A percentile compares a stretch with the other conserved stretches of the same genome.
phyloP scores from a whole-genome alignment of 2,888 invertebrate species.

The Marasmarcha lunaedactyla region DNA sequence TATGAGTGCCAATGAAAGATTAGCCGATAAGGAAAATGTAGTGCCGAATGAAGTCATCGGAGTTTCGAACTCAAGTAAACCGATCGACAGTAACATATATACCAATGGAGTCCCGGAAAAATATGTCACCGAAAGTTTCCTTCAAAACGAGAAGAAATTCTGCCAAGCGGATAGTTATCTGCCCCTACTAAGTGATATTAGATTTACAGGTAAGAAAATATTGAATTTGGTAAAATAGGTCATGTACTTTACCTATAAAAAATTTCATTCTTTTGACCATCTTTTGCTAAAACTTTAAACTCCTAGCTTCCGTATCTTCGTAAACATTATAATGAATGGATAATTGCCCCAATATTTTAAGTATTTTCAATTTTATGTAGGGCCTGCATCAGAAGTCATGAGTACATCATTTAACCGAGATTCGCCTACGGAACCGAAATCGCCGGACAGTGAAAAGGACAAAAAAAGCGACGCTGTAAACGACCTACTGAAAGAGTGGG shows the following conservation, averaged over 20 bases:
- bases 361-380: slow-evolving; percentile 19
- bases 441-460: slow-evolving; percentile 41
- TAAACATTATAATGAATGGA: too few relatives aligned
- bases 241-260: neutral
- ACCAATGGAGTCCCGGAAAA: slow-evolving; percentile 16
- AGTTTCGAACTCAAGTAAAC: neutral
- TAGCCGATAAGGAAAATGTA: slow-evolving; percentile 1
- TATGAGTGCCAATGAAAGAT: neutral
- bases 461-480: slow-evolving; percentile 42
- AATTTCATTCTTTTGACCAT: too few relatives aligned
- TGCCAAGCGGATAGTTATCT: slow-evolving; percentile 43
- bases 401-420: slow-evolving; percentile 60
- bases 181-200: slow-evolving; percentile 51
- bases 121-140: slow-evolving; percentile 47
- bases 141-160: slow-evolving; percentile 62
- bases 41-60: neutral
- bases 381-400: slow-evolving; percentile 57
- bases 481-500: slow-evolving; percentile 74
- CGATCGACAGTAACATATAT: neutral
- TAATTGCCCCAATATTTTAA: neutral
- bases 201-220: slow-evolving; percentile 50
- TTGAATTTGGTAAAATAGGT: neutral
- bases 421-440: slow-evolving; percentile 51
- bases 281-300: too few relatives aligned
- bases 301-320: too few relatives aligned